Conservation (phyloP, 2,888 invertebrate species). For the Heliconius erato region DNA sequence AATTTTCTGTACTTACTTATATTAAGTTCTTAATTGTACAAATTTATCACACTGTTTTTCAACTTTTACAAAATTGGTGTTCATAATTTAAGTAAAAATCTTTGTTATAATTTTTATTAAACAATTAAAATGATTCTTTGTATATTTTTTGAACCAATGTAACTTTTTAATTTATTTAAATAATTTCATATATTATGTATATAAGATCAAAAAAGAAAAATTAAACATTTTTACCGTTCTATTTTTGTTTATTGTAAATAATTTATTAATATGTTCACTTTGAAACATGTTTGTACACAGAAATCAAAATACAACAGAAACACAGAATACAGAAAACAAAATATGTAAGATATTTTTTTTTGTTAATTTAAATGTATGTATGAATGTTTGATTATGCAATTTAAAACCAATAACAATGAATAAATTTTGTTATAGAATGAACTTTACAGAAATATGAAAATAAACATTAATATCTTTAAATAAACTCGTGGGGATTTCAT, state of each 20-base stretch:
- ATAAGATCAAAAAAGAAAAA: neutral
- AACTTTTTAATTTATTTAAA: neutral
- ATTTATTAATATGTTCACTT: neutral
- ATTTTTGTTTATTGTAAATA: neutral
- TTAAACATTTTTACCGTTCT: neutral
- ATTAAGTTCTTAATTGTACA: neutral
- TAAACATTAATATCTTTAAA: neutral
- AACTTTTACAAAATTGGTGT: neutral
- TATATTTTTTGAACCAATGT: neutral
- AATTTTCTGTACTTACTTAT: neutral
- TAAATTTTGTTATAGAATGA: neutral
- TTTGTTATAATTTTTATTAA: neutral
- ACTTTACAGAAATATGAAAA: neutral
- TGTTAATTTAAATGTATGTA: neutral
- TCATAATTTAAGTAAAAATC: neutral
- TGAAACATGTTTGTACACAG: neutral
- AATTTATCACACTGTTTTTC: neutral
- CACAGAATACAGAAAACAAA: neutral
- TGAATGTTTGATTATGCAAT: neutral
- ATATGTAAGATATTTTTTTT: neutral
- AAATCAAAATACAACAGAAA: neutral
- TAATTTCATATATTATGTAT: too few relatives aligned
- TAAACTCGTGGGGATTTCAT: slow-evolving; percentile 1
- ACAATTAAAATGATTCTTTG: neutral
- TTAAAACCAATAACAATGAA: neutral